Percentiles rank a stretch among this genome's conserved stretches.
phyloP scores from a whole-genome alignment of 2,888 invertebrate genomes.

The Oscheius onirici region DNA sequence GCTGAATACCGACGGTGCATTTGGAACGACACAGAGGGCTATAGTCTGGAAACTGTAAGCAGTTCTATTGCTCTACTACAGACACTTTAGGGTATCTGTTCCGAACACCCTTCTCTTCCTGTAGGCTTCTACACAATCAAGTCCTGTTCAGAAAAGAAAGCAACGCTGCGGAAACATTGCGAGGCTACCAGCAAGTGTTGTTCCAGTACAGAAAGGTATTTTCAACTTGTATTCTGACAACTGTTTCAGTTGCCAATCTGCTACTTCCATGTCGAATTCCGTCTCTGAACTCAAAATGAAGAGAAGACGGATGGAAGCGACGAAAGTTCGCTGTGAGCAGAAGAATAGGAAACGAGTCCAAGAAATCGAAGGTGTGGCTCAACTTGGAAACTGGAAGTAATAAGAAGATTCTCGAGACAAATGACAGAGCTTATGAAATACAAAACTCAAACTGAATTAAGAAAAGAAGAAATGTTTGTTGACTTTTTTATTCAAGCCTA shows the following conservation, averaged over 20 bases:
- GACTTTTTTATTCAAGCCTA: conserved; percentile 1
- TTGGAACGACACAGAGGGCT: neutral
- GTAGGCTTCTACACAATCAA: neutral
- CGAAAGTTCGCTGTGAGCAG: conserved; percentile 3
- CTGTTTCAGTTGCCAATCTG: neutral
- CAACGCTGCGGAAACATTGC: neutral
- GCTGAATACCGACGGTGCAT: conserved; percentile 1
- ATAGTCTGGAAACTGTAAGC: neutral
- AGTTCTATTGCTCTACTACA: neutral
- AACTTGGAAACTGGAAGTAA: no score
- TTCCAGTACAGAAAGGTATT: neutral
- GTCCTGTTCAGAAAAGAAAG: neutral
- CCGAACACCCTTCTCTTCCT: neutral
- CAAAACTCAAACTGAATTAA: no score
- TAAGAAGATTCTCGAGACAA: no score
- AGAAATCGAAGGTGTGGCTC: no score
- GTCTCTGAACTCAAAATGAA: neutral
- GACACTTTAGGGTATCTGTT: neutral
- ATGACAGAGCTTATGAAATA: no score
- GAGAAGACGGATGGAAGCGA: neutral
- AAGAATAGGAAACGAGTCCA: neutral
- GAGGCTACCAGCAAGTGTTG: neutral
- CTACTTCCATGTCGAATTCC: neutral
- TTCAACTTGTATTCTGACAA: neutral
- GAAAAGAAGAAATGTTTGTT: no score